Conservation (phyloP, 2,113 vertebrate genomes). For the Emberiza fucata region DNA sequence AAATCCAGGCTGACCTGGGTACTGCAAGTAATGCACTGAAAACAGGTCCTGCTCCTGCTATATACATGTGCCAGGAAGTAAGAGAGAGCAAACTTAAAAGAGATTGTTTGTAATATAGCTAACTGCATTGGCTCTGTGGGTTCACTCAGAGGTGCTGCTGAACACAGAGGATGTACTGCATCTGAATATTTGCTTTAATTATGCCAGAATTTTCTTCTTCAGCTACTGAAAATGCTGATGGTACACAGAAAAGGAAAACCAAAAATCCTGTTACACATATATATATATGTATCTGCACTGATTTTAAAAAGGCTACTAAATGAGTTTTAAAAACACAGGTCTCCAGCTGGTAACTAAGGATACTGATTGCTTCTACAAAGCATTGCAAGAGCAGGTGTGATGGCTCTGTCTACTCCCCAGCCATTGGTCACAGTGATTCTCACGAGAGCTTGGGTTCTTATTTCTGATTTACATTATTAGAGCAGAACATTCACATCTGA, state of each 20-base stretch:
- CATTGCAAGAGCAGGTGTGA: not conserved
- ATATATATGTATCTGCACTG: not conserved
- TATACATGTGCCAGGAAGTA: fast-evolving
- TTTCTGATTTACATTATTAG: slow-evolving; percentile 5
- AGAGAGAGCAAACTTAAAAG: not conserved
- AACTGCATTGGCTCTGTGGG: not conserved
- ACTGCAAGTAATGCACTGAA: not conserved
- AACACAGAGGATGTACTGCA: not conserved
- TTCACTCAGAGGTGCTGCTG: not conserved
- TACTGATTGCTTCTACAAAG: not conserved
- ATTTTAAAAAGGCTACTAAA: not conserved
- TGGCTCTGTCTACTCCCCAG: not conserved
- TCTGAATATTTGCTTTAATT: not conserved
- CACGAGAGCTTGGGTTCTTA: not conserved
- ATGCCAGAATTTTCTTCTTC: not conserved
- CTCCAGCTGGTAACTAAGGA: not conserved
- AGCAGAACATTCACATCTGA: slow-evolving; percentile 42
- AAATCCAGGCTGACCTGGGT: not conserved
- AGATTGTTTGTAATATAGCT: not conserved
- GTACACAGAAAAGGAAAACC: not conserved
- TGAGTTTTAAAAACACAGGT: not conserved
- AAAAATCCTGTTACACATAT: not conserved
- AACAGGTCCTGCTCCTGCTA: not conserved
- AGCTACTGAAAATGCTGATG: not conserved
- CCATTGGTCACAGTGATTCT: not conserved